phyloP scores from a whole-genome alignment of 2,797 vertebrate species.

The Cuculus canorus region DNA sequence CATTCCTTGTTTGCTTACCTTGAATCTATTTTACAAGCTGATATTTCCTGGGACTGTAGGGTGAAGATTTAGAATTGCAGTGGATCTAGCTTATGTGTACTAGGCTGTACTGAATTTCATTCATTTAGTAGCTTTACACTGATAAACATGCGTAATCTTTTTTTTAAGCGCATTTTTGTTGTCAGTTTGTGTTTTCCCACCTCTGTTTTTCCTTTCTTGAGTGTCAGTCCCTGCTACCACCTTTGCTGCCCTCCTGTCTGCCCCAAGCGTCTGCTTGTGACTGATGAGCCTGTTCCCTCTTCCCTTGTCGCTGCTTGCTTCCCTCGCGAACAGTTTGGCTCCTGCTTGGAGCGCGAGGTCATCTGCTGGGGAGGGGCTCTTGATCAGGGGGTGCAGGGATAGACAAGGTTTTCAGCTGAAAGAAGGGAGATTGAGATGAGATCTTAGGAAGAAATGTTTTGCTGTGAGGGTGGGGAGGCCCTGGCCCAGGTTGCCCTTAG shows the following conservation, averaged over 20 bases:
- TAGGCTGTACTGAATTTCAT: background rate
- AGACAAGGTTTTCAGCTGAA: too few species aligned
- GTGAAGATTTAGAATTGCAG: background rate
- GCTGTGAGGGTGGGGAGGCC: too few species aligned
- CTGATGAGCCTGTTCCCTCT: background rate
- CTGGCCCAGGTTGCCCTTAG: too few species aligned
- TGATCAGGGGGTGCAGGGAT: too few species aligned
- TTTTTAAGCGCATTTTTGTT: background rate
- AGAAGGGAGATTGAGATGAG: too few species aligned
- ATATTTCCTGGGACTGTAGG: background rate
- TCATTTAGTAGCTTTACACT: background rate
- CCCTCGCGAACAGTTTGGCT: background rate
- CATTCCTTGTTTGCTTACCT: background rate
- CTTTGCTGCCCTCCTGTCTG: background rate
- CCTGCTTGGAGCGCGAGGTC: background rate
- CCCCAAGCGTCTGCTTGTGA: background rate
- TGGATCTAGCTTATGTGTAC: background rate
- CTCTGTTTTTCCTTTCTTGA: background rate
- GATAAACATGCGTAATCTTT: background rate
- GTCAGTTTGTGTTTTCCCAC: background rate
- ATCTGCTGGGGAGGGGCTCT: background rate
- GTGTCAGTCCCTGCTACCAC: background rate
- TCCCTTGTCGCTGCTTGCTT: accelerated
- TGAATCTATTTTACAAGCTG: background rate
- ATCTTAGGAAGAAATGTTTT: too few species aligned